Percentiles rank a stretch among this genome's conserved stretches.
Conservation (phyloP, 2,113 vertebrate genomes). For the Tetrax tetrax region DNA sequence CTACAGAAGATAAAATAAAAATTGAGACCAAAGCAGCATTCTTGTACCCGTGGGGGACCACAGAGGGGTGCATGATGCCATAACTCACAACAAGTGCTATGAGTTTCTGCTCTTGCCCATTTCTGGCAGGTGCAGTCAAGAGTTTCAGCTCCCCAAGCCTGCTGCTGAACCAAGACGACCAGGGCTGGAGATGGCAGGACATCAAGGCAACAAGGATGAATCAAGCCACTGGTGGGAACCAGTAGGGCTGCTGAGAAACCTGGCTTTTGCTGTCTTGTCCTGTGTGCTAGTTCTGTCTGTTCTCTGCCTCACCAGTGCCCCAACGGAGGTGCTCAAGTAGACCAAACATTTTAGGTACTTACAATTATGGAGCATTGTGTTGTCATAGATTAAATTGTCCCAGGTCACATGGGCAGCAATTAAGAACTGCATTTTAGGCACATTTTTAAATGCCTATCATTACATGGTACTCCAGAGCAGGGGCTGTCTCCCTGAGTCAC, state of each 20-base stretch:
- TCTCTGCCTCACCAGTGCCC: not conserved
- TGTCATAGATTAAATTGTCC: not conserved
- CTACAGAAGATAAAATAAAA: not conserved
- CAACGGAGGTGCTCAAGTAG: not conserved
- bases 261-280: not conserved
- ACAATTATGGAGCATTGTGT: not conserved
- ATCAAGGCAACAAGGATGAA: not conserved
- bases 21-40: not conserved
- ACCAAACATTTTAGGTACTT: not conserved
- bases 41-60: not conserved
- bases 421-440: not conserved
- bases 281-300: not conserved
- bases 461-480: not conserved
- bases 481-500: not conserved
- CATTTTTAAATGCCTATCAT: not conserved
- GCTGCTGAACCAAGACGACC: not conserved
- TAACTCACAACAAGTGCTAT: rapidly evolving
- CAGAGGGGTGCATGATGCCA: not conserved
- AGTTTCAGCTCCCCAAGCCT: not conserved
- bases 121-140: not conserved
- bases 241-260: not conserved
- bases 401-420: not conserved
- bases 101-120: not conserved
- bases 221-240: not conserved
- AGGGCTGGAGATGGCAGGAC: not conserved